phyloP scores from a whole-genome alignment of 1,140 invertebrate species.

The Phortica variegata region DNA sequence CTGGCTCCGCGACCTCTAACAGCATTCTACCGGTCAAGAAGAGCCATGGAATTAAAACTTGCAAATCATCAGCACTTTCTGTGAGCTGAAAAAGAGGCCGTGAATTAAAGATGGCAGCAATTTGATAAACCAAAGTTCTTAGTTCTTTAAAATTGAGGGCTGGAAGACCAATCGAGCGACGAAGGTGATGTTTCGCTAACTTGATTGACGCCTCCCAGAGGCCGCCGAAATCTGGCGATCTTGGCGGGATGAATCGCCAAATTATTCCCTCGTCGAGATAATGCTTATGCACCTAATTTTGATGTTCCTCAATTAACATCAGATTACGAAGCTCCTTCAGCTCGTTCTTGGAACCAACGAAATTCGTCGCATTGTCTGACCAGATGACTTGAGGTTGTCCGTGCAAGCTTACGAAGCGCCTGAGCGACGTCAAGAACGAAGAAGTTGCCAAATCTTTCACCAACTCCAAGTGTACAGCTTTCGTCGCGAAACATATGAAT shows the following conservation, averaged over 20 bases:
- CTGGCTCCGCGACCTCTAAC: background rate
- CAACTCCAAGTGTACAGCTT: conserved; percentile 43
- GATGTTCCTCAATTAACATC: conserved; percentile 2
- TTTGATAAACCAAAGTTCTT: no score
- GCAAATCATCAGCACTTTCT: no score
- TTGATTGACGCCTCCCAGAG: no score
- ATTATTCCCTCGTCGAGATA: conserved; percentile 8
- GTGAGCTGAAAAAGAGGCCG: no score
- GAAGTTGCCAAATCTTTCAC: conserved; percentile 31
- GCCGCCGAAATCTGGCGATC: no score
- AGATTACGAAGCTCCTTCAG: conserved; percentile 4
- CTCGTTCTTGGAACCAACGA: conserved; percentile 37
- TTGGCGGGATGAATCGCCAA: background rate
- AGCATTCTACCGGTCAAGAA: no score
- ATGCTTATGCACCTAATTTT: background rate
- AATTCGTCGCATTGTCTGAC: conserved; percentile 54
- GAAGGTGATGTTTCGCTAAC: no score
- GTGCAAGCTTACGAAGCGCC: conserved; percentile 36
- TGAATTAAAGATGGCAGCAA: no score
- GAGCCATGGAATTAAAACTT: no score
- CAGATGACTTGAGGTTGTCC: conserved; percentile 27
- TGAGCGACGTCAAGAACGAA: conserved; percentile 40
- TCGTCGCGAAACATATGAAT: conserved; percentile 39
- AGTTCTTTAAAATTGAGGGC: no score
- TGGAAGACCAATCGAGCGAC: no score